Base-by-base conservation (phyloP, 1,140 invertebrate genomes). In the Polypedilum pembai region DNA sequence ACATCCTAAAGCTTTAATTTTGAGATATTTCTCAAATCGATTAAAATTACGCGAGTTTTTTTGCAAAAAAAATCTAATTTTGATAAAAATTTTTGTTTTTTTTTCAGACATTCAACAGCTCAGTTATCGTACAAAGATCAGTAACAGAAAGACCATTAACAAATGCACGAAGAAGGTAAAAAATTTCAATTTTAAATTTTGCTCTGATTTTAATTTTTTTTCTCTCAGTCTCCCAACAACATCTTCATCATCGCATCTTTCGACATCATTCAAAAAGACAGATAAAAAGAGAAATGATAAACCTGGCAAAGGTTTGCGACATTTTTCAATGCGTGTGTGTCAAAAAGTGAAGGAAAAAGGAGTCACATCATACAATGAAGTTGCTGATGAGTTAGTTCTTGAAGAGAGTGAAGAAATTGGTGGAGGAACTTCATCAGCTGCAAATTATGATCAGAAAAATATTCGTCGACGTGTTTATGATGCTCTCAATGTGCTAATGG, bases 321-420 rank as follows among this genome's bases (percentile, higher is more conserved):
- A 99, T 86, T 99, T 99, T 85, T 98, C 96, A 10, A 98, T 98
- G 93, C 99, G 98, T 89, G 98, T 99, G 0, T 99, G 98, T 84
- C 97, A 99, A 84, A 99, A 99, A 85, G 98, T 99, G 0, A 91
- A 97, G 80, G 92, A 92, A 79, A 99, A 99, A 84, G 92, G 92
- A 40, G 91, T 90, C 21, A 96, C 94, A 5, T 95, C 94, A 17
- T 98, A 97, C 79, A 97, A 97, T 84, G 94, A 97, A 85, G 95
- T 98, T 40, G 98, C 98, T 15, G 98, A 99, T 86, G 98, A 99
- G 84, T 86, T 99, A 78, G 98, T 99, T 56, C 87, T 91, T 73
- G 98, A 99, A 85, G 81, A 82, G 76, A 73, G 18, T 73, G 40
- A 20, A 17, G 41, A 20, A 3, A 33, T 3, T 5, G 1, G 24